Conservation (phyloP, 1,140 invertebrate genomes). For the Coelopa frigida region DNA sequence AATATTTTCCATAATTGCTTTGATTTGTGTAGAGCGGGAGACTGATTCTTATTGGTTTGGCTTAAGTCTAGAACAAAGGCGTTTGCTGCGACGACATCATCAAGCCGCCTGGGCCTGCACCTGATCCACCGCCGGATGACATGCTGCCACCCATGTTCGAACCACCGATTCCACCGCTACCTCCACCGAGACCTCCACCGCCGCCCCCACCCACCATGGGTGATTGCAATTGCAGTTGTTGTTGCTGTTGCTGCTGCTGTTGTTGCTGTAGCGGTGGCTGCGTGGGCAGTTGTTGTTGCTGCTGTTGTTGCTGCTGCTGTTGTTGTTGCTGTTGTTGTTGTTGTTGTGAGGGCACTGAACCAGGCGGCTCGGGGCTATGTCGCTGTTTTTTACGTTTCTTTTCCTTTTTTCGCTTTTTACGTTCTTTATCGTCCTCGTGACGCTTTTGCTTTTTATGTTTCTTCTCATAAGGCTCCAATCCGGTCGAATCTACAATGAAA, state of each 20-base stretch:
- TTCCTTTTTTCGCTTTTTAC: conserved; percentile 91
- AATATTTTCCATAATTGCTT: neutral
- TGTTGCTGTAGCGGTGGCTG: conserved; percentile 20
- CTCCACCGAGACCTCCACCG: conserved; percentile 1
- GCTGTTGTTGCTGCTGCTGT: conserved; percentile 10
- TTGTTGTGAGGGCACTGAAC: conserved; percentile 12
- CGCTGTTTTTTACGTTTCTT: conserved; percentile 92
- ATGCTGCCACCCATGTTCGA: neutral
- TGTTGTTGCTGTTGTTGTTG: conserved; percentile 26
- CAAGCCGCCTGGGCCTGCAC: conserved; percentile 17
- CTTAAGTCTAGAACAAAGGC: conserved; percentile 10
- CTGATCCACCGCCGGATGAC: neutral
- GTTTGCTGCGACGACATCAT: conserved; percentile 18
- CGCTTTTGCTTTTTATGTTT: conserved; percentile 94
- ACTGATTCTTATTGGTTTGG: conserved; percentile 4
- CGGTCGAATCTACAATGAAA: conserved; percentile 51
- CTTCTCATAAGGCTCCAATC: conserved; percentile 81
- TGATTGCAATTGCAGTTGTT: too few relatives aligned
- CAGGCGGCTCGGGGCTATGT: conserved; percentile 79
- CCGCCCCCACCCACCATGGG: conserved; percentile 10
- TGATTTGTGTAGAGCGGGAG: too few relatives aligned
- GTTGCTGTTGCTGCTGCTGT: conserved; percentile 29
- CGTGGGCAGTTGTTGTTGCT: neutral
- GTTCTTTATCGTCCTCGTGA: conserved; percentile 88
- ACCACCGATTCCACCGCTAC: neutral